Base-by-base conservation (phyloP, 2,797 vertebrate species). In the Melanotaenia pygmaea region DNA sequence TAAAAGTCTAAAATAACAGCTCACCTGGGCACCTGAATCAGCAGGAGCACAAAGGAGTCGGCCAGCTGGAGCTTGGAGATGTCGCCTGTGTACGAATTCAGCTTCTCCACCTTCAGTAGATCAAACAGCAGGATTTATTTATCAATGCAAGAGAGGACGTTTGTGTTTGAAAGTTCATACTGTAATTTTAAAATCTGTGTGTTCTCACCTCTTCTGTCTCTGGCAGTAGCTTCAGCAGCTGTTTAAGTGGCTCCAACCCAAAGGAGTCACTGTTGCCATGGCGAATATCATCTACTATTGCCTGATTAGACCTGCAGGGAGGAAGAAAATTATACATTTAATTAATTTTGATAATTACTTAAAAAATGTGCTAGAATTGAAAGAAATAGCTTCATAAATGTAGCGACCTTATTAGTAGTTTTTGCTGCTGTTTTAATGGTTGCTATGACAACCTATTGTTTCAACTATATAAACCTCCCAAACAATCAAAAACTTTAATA, bases 21-120 rank as follows among this genome's bases (percentile, higher is more conserved):
- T 96, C 94, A 98, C 97, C 96, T 97, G 93, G 96, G 96, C 85
- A 98, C 92, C 86, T 94, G 96, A 81, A 96, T 94, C 80, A 98
- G 92, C 84, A 89, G 91, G 88, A 95, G 92, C 87, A 98, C 89
- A 80, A 99, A 99, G 81, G 93, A 96, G 86, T 98, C 97, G 0
- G 95, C 95, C 91, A 96, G 90, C 32, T 95, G 94, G 80, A 99
- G 94, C 84, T 96, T 95, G 73, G 93, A 91, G 63, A 90, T 79
- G 66, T 98, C 95, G 0, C 95, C 97, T 34, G 67, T 85, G 89
- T 95, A 97, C 26, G 93, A 80, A 88, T 92, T 94, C 73, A 99
- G 90, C 86, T 94, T 98, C 93, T 95, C 96, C 82, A 96, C 93
- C 97, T 99, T 81, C 24, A 61, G 13, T 9, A 18, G 26, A 54